These are phyloP conservation scores for Dendrolimus pini DNA, from an alignment of 2,888 invertebrate species.

Conservation along the genomic window DNA sequence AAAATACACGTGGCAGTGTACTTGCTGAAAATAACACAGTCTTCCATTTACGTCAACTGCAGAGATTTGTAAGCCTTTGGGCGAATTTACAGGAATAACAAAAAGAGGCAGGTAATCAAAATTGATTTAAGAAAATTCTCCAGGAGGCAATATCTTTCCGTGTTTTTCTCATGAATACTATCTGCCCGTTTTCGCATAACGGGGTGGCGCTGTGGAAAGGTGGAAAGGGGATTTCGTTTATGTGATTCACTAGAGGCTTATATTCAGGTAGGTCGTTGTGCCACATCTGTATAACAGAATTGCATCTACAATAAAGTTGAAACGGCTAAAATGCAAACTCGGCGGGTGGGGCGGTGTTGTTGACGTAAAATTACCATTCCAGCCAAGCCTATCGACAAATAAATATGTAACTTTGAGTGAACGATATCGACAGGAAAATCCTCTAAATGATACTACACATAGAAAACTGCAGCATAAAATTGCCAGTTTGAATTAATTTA, in stretches of 20 bases:
- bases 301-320: conserved; percentile 42
- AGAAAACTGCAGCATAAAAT: conserved; percentile 1
- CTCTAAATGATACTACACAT: neutral
- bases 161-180: neutral
- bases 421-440: conserved; percentile 7
- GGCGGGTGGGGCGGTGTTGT: conserved; percentile 46
- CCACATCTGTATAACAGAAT: conserved; percentile 25
- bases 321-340: conserved; percentile 64
- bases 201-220: conserved; percentile 2
- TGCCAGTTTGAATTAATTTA: conserved; percentile 34
- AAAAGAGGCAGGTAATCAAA: conserved; percentile 3
- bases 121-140: neutral
- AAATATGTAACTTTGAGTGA: conserved; percentile 56
- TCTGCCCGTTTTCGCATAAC: conserved; percentile 11
- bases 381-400: conserved; percentile 55
- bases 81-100: neutral
- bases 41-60: neutral
- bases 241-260: conserved; percentile 33
- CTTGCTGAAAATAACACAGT: neutral
- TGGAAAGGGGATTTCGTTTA: conserved; percentile 31
- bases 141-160: neutral
- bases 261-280: conserved; percentile 34
- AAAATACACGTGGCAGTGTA: conserved; percentile 8
- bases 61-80: neutral
- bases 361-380: conserved; percentile 68